Percentiles rank a stretch among this genome's conserved stretches.
These are phyloP conservation scores for Teleopsis dalmanni DNA, from an alignment of 1,140 invertebrate genomes.

Conservation along the genomic window DNA sequence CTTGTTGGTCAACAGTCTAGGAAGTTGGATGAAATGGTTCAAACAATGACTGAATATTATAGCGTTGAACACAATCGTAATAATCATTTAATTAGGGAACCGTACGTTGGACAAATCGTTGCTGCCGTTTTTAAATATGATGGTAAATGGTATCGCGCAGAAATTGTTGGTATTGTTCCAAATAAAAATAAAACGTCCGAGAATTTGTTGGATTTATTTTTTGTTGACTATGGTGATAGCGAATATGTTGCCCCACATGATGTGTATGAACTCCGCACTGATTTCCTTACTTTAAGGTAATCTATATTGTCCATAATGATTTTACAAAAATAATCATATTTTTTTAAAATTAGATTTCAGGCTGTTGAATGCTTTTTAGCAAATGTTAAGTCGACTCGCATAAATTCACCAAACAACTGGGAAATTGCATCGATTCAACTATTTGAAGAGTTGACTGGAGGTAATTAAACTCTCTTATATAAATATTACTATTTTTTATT, in stretches of 20 bases:
- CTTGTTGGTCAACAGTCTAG: constrained; percentile 60
- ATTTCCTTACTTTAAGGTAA: constrained; percentile 61
- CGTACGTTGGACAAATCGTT: constrained; percentile 65
- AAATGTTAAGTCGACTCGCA: constrained; percentile 53
- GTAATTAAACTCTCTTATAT: too few relatives aligned
- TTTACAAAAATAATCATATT: neutral
- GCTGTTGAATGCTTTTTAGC: constrained; percentile 74
- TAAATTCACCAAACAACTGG: constrained; percentile 49
- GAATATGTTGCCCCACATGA: constrained; percentile 54
- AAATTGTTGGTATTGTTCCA: constrained; percentile 52
- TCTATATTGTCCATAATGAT: neutral
- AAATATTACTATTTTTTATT: neutral
- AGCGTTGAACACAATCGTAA: constrained; percentile 53
- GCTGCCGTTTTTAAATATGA: constrained; percentile 69
- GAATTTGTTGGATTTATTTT: constrained; percentile 60
- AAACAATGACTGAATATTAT: constrained; percentile 74
- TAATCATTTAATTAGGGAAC: constrained; percentile 50
- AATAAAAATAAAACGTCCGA: constrained; percentile 51
- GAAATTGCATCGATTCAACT: constrained; percentile 55
- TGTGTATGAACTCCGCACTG: constrained; percentile 61
- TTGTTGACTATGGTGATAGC: constrained; percentile 74
- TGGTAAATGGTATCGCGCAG: constrained; percentile 58
- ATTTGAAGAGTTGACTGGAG: constrained; percentile 64
- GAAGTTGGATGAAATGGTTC: constrained; percentile 64
- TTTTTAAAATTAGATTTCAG: constrained; percentile 46